Conservation (phyloP, 2,888 invertebrate genomes). For the Synergus umbraculus region DNA sequence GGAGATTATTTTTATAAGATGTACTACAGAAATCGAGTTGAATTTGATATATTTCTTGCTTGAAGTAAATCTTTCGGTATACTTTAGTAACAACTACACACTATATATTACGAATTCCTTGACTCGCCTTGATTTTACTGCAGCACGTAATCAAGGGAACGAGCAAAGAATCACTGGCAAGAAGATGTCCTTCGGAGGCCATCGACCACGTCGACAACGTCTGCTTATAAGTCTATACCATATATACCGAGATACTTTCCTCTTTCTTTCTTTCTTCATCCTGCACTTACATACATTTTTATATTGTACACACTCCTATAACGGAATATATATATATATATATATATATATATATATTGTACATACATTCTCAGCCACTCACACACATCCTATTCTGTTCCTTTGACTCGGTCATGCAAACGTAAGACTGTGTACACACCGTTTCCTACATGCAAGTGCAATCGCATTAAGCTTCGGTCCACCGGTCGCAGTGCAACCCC, state of each 20-base stretch:
- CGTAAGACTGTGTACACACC: background rate
- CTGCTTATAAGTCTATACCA: constrained; percentile 18
- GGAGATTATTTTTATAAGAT: too few relatives aligned
- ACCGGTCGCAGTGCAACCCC: background rate
- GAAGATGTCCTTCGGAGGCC: constrained; percentile 64
- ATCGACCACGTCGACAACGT: constrained; percentile 59
- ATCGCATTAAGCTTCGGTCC: constrained; percentile 31
- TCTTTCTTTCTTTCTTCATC: background rate
- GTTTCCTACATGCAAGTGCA: constrained; percentile 1
- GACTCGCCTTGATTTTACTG: background rate
- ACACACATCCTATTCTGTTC: background rate
- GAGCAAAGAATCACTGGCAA: constrained; percentile 61
- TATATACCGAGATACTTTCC: background rate
- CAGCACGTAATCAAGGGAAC: constrained; percentile 33
- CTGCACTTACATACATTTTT: background rate
- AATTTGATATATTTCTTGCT: too few relatives aligned
- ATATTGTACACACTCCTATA: background rate
- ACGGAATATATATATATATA: background rate
- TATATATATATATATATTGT: background rate
- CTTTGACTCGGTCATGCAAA: constrained; percentile 34
- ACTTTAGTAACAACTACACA: too few relatives aligned
- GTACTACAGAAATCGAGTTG: too few relatives aligned
- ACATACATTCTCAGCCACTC: background rate
- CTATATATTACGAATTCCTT: too few relatives aligned
- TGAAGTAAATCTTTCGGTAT: too few relatives aligned